A percentile compares a stretch with the other conserved stretches of the same genome.
Conservation (phyloP, 2,113 vertebrate genomes). For the Passer montanus region DNA sequence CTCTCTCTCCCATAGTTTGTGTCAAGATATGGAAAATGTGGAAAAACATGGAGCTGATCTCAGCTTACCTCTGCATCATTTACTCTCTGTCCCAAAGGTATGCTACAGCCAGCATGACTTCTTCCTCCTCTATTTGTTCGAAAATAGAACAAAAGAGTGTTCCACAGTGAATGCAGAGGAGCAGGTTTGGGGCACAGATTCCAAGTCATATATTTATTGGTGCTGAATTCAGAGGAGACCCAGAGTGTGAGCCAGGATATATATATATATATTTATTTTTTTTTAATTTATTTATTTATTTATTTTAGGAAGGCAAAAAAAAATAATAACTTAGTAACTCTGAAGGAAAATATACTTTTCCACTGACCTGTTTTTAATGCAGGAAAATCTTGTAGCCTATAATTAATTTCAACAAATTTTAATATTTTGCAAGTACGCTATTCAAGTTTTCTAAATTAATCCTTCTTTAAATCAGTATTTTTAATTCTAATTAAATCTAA, state of each 20-base stretch:
- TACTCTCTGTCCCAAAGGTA: neutral
- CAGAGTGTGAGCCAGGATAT: neutral
- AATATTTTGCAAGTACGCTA: neutral
- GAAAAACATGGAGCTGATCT: neutral
- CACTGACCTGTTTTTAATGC: neutral
- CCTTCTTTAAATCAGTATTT: neutral
- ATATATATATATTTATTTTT: too few relatives aligned
- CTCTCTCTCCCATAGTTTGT: fast-evolving
- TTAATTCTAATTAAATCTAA: neutral
- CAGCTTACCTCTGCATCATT: neutral
- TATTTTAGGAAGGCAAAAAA: neutral
- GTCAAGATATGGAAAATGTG: neutral
- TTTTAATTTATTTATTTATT: neutral
- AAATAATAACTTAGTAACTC: neutral
- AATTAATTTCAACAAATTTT: neutral
- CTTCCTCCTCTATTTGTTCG: neutral
- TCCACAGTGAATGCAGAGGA: fast-evolving
- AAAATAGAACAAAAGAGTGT: neutral
- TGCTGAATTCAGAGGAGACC: neutral
- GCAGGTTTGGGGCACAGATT: neutral
- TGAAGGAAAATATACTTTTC: neutral
- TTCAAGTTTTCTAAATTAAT: neutral
- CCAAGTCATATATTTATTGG: too few relatives aligned
- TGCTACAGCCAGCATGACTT: neutral
- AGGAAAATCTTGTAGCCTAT: neutral